Conservation (phyloP, 2,888 invertebrate species). For the Rutpela maculata region DNA sequence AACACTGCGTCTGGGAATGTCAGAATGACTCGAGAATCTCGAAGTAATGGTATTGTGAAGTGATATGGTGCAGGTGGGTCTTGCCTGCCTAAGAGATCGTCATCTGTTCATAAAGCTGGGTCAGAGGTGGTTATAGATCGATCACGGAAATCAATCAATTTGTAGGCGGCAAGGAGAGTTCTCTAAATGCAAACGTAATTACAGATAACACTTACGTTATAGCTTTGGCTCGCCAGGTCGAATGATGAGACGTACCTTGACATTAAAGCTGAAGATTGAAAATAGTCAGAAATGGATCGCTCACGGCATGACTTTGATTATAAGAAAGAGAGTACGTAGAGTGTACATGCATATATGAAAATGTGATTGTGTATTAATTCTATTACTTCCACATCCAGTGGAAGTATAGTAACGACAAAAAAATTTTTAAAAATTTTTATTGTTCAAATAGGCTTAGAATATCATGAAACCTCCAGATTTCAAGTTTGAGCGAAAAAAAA, state of each 20-base stretch:
- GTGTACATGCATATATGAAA: not conserved
- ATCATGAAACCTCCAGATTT: too few relatives aligned
- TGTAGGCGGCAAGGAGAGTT: slow-evolving; percentile 60
- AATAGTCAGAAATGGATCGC: slow-evolving; percentile 17
- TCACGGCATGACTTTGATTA: slow-evolving; percentile 25
- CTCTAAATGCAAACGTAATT: slow-evolving; percentile 62
- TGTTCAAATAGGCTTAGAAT: too few relatives aligned
- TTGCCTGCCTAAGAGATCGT: slow-evolving; percentile 21
- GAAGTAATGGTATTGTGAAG: slow-evolving; percentile 35
- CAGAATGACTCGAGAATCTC: slow-evolving; percentile 51
- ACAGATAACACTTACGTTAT: slow-evolving; percentile 59
- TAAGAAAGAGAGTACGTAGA: not conserved
- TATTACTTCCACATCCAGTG: too few relatives aligned
- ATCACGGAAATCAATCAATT: slow-evolving; percentile 64
- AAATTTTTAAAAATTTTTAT: too few relatives aligned
- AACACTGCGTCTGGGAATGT: slow-evolving; percentile 59
- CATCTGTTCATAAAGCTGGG: slow-evolving; percentile 29
- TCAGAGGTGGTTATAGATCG: slow-evolving; percentile 55
- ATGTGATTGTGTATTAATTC: too few relatives aligned
- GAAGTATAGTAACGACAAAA: too few relatives aligned
- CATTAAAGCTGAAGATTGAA: slow-evolving; percentile 9
- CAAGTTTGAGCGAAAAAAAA: too few relatives aligned
- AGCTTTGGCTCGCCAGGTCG: slow-evolving; percentile 50
- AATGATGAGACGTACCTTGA: slow-evolving; percentile 39
- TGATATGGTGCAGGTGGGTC: slow-evolving; percentile 39